Evolutionary conservation across 2,888 invertebrate species (phyloP).

Genomic region (Thymelicus lineola): DNA sequence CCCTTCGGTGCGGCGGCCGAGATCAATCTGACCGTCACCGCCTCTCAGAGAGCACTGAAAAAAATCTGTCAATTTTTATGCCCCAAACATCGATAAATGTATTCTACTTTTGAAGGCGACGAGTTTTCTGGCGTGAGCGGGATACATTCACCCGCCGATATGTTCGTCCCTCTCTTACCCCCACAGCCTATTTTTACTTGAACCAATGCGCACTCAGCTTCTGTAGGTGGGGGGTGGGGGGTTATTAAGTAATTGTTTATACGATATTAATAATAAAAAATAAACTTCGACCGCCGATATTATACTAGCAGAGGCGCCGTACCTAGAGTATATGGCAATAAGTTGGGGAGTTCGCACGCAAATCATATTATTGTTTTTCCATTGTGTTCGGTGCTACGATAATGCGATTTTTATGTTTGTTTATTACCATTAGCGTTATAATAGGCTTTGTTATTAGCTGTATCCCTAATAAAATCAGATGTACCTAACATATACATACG

Average conservation of each 20-base stretch:
- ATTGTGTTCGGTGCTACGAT: constrained; percentile 57
- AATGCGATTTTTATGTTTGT: constrained; percentile 71
- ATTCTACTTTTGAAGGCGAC: constrained; percentile 81
- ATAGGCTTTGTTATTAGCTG: constrained; percentile 19
- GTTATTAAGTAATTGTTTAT: constrained; percentile 84
- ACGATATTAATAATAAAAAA: constrained; percentile 82
- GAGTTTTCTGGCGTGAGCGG: constrained; percentile 69
- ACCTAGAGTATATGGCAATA: constrained; percentile 58
- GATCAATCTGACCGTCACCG: constrained; percentile 58
- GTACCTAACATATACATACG: not conserved
- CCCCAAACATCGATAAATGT: constrained; percentile 83
- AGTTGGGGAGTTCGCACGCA: constrained; percentile 62
- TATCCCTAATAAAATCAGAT: not conserved
- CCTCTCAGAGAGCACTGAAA: constrained; percentile 81
- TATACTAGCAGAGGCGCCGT: constrained; percentile 62
- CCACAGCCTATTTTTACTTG: constrained; percentile 80
- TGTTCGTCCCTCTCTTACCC: constrained; percentile 64
- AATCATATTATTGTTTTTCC: constrained; percentile 72
- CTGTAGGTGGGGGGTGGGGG: constrained; percentile 79
- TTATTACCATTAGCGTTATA: constrained; percentile 48
- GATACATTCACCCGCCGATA: constrained; percentile 57
- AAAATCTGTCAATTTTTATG: constrained; percentile 86
- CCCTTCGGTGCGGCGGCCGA: constrained; percentile 59
- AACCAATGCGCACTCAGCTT: constrained; percentile 76
- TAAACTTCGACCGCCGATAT: constrained; percentile 66